Evolutionary conservation across 2,797 vertebrate species (phyloP).

Genomic region (Enteromius trimaculatus): DNA sequence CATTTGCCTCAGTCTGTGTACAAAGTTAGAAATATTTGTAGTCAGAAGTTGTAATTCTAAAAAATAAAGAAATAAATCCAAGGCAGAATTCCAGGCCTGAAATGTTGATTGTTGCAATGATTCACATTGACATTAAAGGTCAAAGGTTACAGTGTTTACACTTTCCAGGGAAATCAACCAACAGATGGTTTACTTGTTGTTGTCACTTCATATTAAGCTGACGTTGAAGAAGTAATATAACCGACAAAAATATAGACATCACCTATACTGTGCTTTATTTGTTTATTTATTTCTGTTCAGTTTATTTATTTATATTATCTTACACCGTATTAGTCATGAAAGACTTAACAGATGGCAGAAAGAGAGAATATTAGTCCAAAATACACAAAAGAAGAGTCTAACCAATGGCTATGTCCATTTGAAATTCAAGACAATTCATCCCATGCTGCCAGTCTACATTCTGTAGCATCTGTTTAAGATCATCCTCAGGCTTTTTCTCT

Average conservation of each 20-base stretch:
- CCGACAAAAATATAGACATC: not conserved
- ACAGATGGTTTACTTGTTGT: not conserved
- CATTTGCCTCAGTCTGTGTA: not conserved
- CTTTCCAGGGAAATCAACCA: not conserved
- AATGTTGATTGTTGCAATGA: not conserved
- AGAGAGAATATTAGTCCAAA: not conserved
- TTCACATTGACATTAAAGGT: constrained; percentile 1
- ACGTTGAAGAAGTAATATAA: not conserved
- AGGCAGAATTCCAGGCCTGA: not conserved
- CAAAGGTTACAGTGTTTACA: not conserved
- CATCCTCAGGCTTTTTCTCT: constrained; percentile 26
- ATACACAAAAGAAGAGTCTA: constrained; percentile 12
- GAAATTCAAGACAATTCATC: constrained; percentile 6
- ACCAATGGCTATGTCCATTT: constrained; percentile 2
- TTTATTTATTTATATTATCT: not conserved
- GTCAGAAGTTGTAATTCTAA: not conserved
- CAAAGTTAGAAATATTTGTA: not conserved
- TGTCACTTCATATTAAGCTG: not conserved
- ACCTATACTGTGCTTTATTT: not conserved
- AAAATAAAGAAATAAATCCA: not conserved
- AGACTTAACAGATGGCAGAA: not conserved
- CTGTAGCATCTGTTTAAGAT: constrained; percentile 26
- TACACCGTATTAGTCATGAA: not conserved
- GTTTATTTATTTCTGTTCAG: not conserved
- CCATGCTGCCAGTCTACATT: constrained; percentile 28